Conservation (phyloP, 2,113 vertebrate species). For the Sceloporus undulatus region DNA sequence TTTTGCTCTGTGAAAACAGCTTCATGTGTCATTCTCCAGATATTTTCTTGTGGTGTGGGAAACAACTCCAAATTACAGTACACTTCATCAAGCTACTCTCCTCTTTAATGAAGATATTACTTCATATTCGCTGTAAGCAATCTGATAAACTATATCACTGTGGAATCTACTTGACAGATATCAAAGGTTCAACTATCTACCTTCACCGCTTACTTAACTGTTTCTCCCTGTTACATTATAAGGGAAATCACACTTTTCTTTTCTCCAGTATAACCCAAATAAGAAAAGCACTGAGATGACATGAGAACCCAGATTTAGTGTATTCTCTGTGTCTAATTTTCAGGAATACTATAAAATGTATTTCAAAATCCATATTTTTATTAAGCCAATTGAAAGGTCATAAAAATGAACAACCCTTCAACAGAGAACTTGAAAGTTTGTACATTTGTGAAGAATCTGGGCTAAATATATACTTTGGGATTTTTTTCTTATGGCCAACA, state of each 20-base stretch:
- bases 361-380: too few relatives aligned
- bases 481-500: too few relatives aligned
- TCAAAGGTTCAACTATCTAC: neutral
- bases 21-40: neutral
- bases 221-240: neutral
- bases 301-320: neutral
- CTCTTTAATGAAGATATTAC: neutral
- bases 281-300: neutral
- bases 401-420: too few relatives aligned
- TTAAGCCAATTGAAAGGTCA: too few relatives aligned
- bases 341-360: neutral
- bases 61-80: neutral
- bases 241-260: neutral
- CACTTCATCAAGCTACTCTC: neutral
- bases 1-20: neutral
- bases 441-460: too few relatives aligned
- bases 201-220: neutral
- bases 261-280: neutral
- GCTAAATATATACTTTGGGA: too few relatives aligned
- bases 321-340: constrained; percentile 2
- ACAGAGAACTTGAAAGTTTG: too few relatives aligned
- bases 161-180: neutral
- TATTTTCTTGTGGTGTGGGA: neutral
- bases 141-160: neutral
- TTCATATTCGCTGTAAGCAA: neutral